phyloP scores from a whole-genome alignment of 2,113 vertebrate genomes.

The Chauna torquata region DNA sequence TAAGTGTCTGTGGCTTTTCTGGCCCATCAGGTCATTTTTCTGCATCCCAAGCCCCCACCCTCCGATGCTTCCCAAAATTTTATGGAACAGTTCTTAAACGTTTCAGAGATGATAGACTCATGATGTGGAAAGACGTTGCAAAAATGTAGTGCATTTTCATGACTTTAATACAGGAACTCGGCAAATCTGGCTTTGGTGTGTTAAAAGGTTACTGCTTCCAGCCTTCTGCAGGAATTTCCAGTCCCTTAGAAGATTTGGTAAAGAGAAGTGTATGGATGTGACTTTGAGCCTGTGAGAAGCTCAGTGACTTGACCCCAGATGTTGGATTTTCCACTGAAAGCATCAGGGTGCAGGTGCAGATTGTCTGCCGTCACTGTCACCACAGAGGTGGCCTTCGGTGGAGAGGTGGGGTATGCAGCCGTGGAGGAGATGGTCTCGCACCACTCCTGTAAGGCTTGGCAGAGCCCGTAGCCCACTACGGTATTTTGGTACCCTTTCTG shows the following conservation, averaged over 20 bases:
- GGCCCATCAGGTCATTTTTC: neutral
- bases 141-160: neutral
- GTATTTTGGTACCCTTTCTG: neutral
- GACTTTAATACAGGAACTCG: neutral
- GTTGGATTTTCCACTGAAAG: neutral
- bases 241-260: neutral
- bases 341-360: too few species aligned
- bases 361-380: neutral
- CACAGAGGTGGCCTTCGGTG: neutral
- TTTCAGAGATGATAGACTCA: neutral
- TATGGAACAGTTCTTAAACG: neutral
- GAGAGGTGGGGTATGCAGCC: neutral
- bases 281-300: neutral
- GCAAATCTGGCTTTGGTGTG: neutral
- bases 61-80: neutral
- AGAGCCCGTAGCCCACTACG: neutral
- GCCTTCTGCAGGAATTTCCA: neutral
- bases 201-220: neutral
- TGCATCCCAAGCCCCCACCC: neutral
- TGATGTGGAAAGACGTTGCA: neutral
- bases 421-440: accelerated
- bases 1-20: neutral
- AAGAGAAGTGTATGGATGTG: neutral
- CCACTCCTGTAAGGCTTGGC: neutral
- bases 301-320: neutral